These are phyloP conservation scores for Sebastes schlegelii DNA, from an alignment of 2,113 vertebrate species.

Conservation along the genomic window DNA sequence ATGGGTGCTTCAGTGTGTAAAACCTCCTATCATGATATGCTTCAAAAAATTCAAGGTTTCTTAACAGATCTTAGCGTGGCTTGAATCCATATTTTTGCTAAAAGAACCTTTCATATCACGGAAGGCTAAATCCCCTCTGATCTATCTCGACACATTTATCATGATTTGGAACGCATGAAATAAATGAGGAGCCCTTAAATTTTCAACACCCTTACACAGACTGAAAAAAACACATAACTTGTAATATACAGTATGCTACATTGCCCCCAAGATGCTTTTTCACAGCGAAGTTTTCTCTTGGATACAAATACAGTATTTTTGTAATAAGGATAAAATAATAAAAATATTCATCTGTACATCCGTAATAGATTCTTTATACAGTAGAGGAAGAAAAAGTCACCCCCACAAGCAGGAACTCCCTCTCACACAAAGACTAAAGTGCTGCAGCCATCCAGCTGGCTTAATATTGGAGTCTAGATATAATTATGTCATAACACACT, in stretches of 20 bases:
- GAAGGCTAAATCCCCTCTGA: slow-evolving; percentile 14
- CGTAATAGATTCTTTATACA: slow-evolving; percentile 46
- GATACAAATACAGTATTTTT: slow-evolving; percentile 62
- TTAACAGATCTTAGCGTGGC: slow-evolving; percentile 12
- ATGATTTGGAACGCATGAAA: slow-evolving; percentile 25
- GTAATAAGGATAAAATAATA: slow-evolving; percentile 49
- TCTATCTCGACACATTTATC: slow-evolving; percentile 35
- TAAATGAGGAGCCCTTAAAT: slow-evolving; percentile 33
- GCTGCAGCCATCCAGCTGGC: slow-evolving; percentile 70
- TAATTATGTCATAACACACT: slow-evolving; percentile 30
- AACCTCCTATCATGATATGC: slow-evolving; percentile 15
- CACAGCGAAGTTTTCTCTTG: slow-evolving; percentile 28
- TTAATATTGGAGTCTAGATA: slow-evolving; percentile 41
- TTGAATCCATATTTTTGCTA: slow-evolving; percentile 31
- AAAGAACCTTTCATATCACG: slow-evolving; percentile 30
- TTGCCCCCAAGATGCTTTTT: slow-evolving; percentile 10
- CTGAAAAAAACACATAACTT: slow-evolving; percentile 44
- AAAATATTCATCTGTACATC: slow-evolving; percentile 45
- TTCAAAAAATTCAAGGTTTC: slow-evolving; percentile 18
- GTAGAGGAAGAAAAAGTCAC: slow-evolving; percentile 57
- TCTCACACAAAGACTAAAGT: slow-evolving; percentile 80
- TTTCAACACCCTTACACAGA: slow-evolving; percentile 31
- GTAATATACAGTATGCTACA: slow-evolving; percentile 41
- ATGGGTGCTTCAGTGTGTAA: slow-evolving; percentile 22
- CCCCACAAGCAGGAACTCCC: slow-evolving; percentile 70